Conservation (phyloP, 2,113 vertebrate genomes). For the Chamaea fasciata region DNA sequence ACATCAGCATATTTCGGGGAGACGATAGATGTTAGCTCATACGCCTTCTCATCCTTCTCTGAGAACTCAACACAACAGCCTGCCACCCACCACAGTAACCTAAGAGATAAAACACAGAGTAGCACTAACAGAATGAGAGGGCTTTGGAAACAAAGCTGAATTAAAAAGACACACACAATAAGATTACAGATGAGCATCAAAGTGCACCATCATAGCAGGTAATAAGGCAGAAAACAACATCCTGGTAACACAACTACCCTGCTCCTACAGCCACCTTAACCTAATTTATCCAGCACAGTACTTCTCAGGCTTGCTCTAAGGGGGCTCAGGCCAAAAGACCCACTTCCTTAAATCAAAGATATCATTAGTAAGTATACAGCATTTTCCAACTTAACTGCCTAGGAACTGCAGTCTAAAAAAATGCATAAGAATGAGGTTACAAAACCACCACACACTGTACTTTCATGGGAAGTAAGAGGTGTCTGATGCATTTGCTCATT, state of each 20-base stretch:
- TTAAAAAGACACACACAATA: not conserved
- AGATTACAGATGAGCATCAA: not conserved
- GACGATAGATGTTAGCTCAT: not conserved
- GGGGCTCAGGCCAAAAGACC: not conserved
- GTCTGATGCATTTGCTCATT: not conserved
- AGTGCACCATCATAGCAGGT: not conserved
- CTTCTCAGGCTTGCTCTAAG: not conserved
- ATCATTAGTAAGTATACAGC: not conserved
- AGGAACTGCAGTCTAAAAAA: not conserved
- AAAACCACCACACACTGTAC: rapidly evolving
- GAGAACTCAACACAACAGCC: not conserved
- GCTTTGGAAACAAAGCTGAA: not conserved
- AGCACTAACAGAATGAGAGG: not conserved
- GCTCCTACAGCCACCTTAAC: not conserved
- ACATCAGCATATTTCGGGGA: not conserved
- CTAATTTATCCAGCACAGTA: not conserved
- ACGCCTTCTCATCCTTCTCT: not conserved
- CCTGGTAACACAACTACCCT: not conserved
- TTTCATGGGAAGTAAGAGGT: not conserved
- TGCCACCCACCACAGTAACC: not conserved
- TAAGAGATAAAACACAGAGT: not conserved
- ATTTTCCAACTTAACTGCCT: not conserved
- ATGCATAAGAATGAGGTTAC: not conserved
- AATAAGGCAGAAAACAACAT: not conserved
- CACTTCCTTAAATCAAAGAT: not conserved